A percentile compares a stretch with the other conserved stretches of the same genome.
phyloP scores from a whole-genome alignment of 2,888 invertebrate genomes.

The Agonopterix subpropinquella region DNA sequence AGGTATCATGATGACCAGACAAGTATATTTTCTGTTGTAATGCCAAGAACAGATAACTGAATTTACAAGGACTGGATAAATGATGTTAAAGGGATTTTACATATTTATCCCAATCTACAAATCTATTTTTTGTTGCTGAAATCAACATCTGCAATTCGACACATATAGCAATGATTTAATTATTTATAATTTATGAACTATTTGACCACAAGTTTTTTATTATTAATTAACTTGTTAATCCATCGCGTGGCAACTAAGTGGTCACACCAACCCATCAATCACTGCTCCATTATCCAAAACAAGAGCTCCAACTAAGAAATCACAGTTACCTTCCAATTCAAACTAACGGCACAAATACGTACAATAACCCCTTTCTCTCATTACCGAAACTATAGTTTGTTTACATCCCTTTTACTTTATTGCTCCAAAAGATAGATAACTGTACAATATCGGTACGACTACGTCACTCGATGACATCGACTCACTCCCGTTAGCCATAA shows the following conservation, averaged over 20 bases:
- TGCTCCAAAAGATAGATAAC: conserved; percentile 19
- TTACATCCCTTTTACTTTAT: conserved; percentile 17
- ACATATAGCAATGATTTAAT: no score
- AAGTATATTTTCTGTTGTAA: no score
- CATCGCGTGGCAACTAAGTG: background rate
- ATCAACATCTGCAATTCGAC: no score
- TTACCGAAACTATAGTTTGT: conserved; percentile 32
- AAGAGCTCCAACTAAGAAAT: background rate
- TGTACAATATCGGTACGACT: conserved; percentile 26
- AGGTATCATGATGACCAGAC: no score
- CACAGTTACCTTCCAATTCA: background rate
- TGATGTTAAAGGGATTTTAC: no score
- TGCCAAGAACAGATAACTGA: no score
- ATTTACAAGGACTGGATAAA: no score
- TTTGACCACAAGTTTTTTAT: no score
- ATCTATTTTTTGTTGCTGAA: no score
- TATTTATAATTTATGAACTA: no score
- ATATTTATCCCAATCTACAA: no score
- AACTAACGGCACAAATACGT: conserved; percentile 3
- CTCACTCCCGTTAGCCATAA: conserved; percentile 54
- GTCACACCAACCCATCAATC: background rate
- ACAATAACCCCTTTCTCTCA: conserved; percentile 28
- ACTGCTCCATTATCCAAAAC: background rate
- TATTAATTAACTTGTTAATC: background rate
- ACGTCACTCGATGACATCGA: conserved; percentile 34